Evolutionary conservation across 2,888 invertebrate genomes (phyloP), one percentile per base, ranked within the genome.

Genomic region (Sinelater perroti): DNA sequence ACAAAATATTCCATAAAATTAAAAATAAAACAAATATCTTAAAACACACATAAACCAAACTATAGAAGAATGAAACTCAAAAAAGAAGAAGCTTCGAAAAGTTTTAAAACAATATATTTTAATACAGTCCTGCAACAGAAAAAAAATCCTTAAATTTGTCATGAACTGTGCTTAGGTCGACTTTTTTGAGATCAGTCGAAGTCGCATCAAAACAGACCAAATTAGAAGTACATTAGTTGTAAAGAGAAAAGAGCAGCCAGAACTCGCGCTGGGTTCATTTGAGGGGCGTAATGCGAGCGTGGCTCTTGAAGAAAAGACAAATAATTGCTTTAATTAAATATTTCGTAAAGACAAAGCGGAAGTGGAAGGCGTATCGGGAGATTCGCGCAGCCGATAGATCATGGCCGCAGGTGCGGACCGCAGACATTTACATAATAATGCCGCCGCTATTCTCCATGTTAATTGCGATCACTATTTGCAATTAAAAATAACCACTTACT

Each of bases 391-490:
- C 42, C 51, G 55, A 60, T 60, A 60, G 60, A 60, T 60, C 56
- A 56, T 52, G 52, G 56, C 40, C 56, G 17, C 60, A 60, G 60
- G 60, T 60, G 60, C 51, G 36, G 42, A 30, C 36, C 47, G 38
- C 30, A 60, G 46, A 56, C 60, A 60, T 60, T 60, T 60, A 60
- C 60, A 60, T 60, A 60, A 60, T 60, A 60, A 60, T 60, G 52
- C 60, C 52, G 24, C 60, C 60, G 60, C 56, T 52, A 60, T 60
- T 56, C 52, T 56, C 60, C 51, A 67, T 67, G 65, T 65, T 68
- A 68, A 68, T 66, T 68, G 66, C 65, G 57, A 65, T 66, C 65
- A 67, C 67, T 68, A 68, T 68, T 68, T 67, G 67, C 68, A 68
- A 68, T 67, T 68, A 68, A 68, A 68, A 68, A 65, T 67, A 68